Evolutionary conservation across 1,140 invertebrate genomes (phyloP), one percentile per base, ranked within the genome.

Genomic region (Melanaphis sacchari): DNA sequence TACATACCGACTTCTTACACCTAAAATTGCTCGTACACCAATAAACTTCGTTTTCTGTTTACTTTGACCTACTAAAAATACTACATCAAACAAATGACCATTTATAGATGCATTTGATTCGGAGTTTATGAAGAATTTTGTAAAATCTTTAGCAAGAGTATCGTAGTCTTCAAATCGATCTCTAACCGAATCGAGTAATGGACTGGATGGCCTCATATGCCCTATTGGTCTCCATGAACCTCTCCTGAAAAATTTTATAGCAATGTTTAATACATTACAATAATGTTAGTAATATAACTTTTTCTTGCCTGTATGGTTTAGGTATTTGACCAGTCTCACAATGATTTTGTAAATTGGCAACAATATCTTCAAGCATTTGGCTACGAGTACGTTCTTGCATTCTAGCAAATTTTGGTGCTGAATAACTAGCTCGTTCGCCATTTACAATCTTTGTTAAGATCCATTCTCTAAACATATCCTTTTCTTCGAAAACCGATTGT

Each of bases 361-460:
- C 98, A 93, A 99, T 98, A 94, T 99, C 98, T 95, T 99, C 98
- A 38, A 99, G 96, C 98, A 99, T 98, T 95, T 99, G 98, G 94
- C 96, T 96, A 41, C 98, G 96, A 0, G 98, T 99, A 91, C 98
- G 95, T 94, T 99, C 98, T 95, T 99, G 97, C 97, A 99, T 98
- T 93, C 98, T 96, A 0, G 98, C 98, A 95, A 99, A 99, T 95
- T 99, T 99, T 0, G 98, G 98, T 9, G 99, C 98, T 24, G 98
- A 99, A 95, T 99, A 99, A 93, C 98, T 98, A 0, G 99, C 99
- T 93, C 98, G 96, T 95, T 99, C 99, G 0, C 99, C 99, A 94
- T 99, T 99, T 1, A 99, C 98, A 88, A 99, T 98, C 96, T 99
- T 99, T 7, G 99, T 99, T 11, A 99, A 96, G 38, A 99, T 96